Evolutionary conservation across 2,888 invertebrate species (phyloP).

Genomic region (Ommatoiulus sabulosus): DNA sequence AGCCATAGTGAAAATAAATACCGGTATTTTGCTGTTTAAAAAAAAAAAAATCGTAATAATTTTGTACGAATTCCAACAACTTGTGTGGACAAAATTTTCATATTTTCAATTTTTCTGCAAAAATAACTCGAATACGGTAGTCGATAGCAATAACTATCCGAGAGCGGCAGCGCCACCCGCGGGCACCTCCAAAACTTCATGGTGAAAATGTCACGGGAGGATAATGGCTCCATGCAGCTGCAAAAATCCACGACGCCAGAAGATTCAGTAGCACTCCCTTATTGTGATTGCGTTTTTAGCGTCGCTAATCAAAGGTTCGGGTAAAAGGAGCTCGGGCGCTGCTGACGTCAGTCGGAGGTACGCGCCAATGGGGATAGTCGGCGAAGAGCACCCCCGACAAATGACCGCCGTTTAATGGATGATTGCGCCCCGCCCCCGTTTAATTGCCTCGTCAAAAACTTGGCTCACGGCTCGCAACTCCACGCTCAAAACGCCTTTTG

Average conservation of each 20-base stretch:
- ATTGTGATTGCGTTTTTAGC: conserved; percentile 10
- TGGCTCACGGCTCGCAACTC: not conserved
- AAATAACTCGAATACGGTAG: too few species aligned
- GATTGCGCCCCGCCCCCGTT: conserved; percentile 51
- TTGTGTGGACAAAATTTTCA: too few species aligned
- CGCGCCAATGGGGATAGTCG: not conserved
- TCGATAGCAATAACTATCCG: too few species aligned
- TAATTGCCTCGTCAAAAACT: conserved; percentile 54
- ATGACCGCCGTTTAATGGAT: conserved; percentile 53
- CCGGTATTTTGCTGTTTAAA: too few species aligned
- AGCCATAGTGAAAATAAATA: too few species aligned
- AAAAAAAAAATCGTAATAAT: too few species aligned
- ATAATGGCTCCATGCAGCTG: too few species aligned
- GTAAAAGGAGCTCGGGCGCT: not conserved
- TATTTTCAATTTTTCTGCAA: too few species aligned
- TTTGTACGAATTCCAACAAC: too few species aligned
- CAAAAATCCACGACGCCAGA: not conserved
- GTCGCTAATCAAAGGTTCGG: not conserved
- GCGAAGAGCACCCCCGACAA: not conserved
- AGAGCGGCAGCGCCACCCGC: too few species aligned
- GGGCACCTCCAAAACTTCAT: too few species aligned
- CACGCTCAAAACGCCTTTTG: not conserved
- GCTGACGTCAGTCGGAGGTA: not conserved
- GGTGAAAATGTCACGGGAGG: too few species aligned
- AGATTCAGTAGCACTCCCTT: not conserved